Percentiles rank a stretch among this genome's conserved stretches.
Evolutionary conservation across 2,113 vertebrate genomes (phyloP).

Genomic region (Paramisgurnus dabryanus): DNA sequence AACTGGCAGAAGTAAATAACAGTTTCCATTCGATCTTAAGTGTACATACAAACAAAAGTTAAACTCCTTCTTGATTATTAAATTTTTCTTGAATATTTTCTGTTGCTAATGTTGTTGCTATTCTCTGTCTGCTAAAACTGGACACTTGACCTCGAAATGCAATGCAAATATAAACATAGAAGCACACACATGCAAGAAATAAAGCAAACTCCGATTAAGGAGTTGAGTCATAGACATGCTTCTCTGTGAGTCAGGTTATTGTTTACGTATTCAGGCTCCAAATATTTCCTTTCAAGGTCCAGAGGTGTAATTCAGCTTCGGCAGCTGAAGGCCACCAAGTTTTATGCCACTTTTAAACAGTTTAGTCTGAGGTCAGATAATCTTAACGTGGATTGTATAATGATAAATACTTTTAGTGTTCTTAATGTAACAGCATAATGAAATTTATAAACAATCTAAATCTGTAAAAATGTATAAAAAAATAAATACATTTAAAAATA

Average conservation of each 20-base stretch:
- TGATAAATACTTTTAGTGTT: neutral
- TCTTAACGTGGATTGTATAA: neutral
- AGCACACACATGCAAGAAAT: neutral
- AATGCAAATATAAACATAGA: neutral
- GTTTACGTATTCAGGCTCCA: constrained; percentile 28
- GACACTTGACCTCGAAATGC: neutral
- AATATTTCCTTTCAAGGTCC: constrained; percentile 40
- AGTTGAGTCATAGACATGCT: constrained; percentile 15
- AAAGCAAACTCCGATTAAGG: constrained; percentile 22
- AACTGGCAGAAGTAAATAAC: too few relatives aligned
- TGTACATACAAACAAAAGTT: too few relatives aligned
- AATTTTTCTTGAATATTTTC: too few relatives aligned
- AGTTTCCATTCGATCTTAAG: too few relatives aligned
- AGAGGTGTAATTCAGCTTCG: constrained; percentile 2
- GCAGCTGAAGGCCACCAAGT: constrained; percentile 12
- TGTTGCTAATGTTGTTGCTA: too few relatives aligned
- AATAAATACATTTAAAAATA: too few relatives aligned
- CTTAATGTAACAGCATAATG: neutral
- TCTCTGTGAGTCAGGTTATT: constrained; percentile 12
- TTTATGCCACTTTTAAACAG: neutral
- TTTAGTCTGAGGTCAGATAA: constrained; percentile 5
- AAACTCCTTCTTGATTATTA: too few relatives aligned
- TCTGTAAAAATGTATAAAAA: too few relatives aligned
- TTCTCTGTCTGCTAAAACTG: neutral
- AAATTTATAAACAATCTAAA: neutral